These are phyloP conservation scores for Tillus elongatus DNA, from an alignment of 2,888 invertebrate genomes.

Conservation along the genomic window DNA sequence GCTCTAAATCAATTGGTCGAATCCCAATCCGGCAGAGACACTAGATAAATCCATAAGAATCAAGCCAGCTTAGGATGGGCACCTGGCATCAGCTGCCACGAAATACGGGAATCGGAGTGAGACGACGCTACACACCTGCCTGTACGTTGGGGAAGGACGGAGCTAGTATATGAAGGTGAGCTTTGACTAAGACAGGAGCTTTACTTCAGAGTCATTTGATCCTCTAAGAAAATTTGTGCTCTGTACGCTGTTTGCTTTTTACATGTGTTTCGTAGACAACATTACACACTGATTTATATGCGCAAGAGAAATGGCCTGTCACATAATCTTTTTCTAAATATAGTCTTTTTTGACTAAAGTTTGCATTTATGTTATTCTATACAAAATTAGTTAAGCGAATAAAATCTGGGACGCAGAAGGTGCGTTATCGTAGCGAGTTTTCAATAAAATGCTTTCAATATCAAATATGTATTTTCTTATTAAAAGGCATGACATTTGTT, in stretches of 20 bases:
- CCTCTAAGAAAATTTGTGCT: conserved; percentile 40
- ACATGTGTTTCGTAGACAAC: no score
- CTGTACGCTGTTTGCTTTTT: conserved; percentile 25
- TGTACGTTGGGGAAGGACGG: conserved; percentile 27
- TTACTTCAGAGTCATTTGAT: conserved; percentile 41
- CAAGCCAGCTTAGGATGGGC: conserved; percentile 34
- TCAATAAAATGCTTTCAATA: no score
- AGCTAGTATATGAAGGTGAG: conserved; percentile 32
- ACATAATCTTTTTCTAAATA: no score
- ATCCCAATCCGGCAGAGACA: conserved; percentile 35
- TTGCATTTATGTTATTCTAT: no score
- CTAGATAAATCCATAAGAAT: conserved; percentile 37
- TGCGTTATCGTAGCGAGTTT: no score
- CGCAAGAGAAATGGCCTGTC: no score
- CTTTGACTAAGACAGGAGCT: conserved; percentile 35
- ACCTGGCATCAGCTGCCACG: conserved; percentile 35
- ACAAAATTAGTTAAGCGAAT: no score
- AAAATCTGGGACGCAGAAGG: no score
- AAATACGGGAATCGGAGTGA: conserved; percentile 27
- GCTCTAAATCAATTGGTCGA: conserved; percentile 37
- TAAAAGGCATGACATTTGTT: no score
- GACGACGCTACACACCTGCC: conserved; percentile 20
- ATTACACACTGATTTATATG: no score
- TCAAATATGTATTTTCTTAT: no score
- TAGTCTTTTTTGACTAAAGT: no score